phyloP scores from a whole-genome alignment of 2,888 invertebrate genomes.

The Leptinotarsa juncta region DNA sequence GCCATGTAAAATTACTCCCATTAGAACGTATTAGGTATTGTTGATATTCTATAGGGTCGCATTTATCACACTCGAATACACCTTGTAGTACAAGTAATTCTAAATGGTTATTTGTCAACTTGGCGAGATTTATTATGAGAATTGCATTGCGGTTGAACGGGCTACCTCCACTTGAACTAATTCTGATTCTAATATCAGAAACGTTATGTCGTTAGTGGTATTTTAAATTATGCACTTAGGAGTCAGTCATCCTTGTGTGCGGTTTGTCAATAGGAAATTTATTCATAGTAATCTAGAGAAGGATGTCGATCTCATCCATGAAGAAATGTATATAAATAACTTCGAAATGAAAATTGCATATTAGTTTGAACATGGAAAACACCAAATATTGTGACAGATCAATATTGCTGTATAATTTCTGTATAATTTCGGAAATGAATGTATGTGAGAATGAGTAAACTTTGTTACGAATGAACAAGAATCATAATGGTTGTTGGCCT shows the following conservation, averaged over 20 bases:
- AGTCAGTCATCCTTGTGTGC: slow-evolving; percentile 23
- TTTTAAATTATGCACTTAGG: slow-evolving; percentile 30
- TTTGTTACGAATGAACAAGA: too few species aligned
- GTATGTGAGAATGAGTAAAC: too few species aligned
- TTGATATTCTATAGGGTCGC: slow-evolving; percentile 54
- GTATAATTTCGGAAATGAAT: too few species aligned
- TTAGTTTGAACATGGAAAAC: neutral
- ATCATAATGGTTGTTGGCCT: too few species aligned
- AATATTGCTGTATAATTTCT: too few species aligned
- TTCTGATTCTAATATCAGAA: slow-evolving; percentile 30
- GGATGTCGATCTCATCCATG: slow-evolving; percentile 19
- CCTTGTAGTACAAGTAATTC: slow-evolving; percentile 50
- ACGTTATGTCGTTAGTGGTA: slow-evolving; percentile 33
- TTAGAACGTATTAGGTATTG: slow-evolving; percentile 57
- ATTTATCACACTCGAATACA: slow-evolving; percentile 56
- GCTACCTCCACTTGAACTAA: slow-evolving; percentile 46
- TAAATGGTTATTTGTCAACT: slow-evolving; percentile 57
- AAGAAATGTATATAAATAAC: slow-evolving; percentile 20
- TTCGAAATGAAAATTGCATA: slow-evolving; percentile 26
- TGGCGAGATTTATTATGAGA: slow-evolving; percentile 57
- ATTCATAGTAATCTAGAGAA: slow-evolving; percentile 24
- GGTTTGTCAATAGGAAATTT: slow-evolving; percentile 19
- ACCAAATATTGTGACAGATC: too few species aligned
- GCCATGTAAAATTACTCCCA: slow-evolving; percentile 56
- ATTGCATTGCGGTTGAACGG: slow-evolving; percentile 47